phyloP scores from a whole-genome alignment of 35 echinoderm and acorn worm species.

The Strongylocentrotus purpuratus region DNA sequence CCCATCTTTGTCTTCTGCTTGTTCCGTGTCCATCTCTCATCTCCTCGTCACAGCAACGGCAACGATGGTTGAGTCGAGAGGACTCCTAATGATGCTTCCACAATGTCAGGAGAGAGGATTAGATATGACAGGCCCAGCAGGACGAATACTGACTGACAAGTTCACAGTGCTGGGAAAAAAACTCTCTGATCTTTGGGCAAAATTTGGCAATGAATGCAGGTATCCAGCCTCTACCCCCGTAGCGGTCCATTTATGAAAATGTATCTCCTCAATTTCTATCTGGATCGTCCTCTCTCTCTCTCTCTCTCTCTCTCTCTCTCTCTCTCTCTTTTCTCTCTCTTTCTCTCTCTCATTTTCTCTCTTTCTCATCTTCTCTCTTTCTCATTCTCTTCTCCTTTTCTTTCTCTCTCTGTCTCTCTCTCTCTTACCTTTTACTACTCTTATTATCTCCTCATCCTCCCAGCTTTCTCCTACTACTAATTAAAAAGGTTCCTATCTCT shows the following conservation, averaged over 20 bases:
- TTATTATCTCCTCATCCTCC: too few relatives aligned
- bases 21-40: neutral
- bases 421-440: too few relatives aligned
- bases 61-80: neutral
- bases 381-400: too few relatives aligned
- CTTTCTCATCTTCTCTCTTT: neutral
- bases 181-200: neutral
- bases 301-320: neutral
- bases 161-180: neutral
- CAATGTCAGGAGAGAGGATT: neutral
- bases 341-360: neutral
- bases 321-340: neutral
- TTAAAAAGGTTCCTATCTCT: too few relatives aligned
- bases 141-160: neutral
- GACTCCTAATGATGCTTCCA: neutral
- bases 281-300: neutral
- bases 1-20: too few relatives aligned
- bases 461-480: too few relatives aligned
- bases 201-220: neutral
- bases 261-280: neutral
- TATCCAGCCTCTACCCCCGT: neutral
- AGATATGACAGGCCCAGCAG: neutral
- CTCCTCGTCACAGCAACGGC: neutral
- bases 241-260: neutral
- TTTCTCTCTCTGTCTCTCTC: too few relatives aligned